A percentile compares a stretch with the other conserved stretches of the same genome.
phyloP scores from a whole-genome alignment of 1,140 invertebrate genomes.

The Fopius arisanus region DNA sequence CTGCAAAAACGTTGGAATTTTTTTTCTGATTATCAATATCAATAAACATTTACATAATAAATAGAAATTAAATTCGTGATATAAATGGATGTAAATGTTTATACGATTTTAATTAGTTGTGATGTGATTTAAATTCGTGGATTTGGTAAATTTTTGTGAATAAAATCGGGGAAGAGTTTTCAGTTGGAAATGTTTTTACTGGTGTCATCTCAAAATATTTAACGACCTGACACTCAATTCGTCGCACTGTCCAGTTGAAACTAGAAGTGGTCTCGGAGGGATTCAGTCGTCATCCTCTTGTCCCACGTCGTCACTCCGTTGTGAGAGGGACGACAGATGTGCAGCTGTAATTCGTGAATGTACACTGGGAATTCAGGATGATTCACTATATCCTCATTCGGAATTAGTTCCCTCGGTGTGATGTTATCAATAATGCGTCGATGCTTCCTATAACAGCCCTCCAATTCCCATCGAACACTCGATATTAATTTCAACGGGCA shows the following conservation, averaged over 20 bases:
- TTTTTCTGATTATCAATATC: too few species aligned
- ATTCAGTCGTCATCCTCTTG: background rate
- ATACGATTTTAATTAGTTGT: too few species aligned
- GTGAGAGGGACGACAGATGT: background rate
- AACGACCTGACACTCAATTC: background rate
- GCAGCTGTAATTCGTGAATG: background rate
- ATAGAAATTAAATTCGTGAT: too few species aligned
- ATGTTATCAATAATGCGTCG: background rate
- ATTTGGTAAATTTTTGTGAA: too few species aligned
- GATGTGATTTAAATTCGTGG: too few species aligned
- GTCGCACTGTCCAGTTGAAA: background rate
- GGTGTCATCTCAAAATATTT: background rate
- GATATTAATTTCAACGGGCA: background rate
- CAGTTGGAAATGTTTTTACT: background rate
- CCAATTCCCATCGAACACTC: too few species aligned
- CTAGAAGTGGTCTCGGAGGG: background rate
- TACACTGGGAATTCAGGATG: background rate
- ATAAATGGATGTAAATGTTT: too few species aligned
- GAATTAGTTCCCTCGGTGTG: background rate
- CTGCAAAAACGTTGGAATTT: too few species aligned
- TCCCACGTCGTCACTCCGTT: background rate
- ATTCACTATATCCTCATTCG: background rate
- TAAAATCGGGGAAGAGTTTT: too few species aligned
- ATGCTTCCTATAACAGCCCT: background rate
- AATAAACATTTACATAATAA: too few species aligned